Evolutionary conservation across 2,888 invertebrate genomes (phyloP), one percentile per base, ranked within the genome.

Genomic region (Tetragonisca angustula): DNA sequence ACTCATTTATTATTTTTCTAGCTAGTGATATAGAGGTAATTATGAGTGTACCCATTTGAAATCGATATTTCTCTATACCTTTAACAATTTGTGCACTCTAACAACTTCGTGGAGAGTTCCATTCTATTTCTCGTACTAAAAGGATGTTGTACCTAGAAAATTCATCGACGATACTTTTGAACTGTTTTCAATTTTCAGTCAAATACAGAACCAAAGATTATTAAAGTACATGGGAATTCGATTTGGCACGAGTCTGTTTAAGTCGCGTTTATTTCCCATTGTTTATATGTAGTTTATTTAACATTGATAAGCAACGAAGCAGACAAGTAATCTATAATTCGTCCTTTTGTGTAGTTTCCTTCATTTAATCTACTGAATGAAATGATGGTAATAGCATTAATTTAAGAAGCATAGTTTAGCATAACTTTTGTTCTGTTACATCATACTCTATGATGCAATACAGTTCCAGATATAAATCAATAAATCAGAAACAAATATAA

Each of bases 11-110:
- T 92, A 90, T 90, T 92, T 92, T 87, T 92, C 86, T 93, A 92
- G 90, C 91, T 93, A 92, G 92, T 91, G 89, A 87, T 89, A 89
- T 91, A 86, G 92, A 94, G 94, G 94, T 94, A 94, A 94, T 89
- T 94, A 94, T 94, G 84, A 88, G 75, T 83, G 74, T 65, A 59
- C 76, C 78, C 74, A 27, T 76, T 71, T 59, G 32, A 61, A 36
- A 43, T 72, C 52, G 17, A 52, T 21, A 61, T 68, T 69, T 50
- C 61, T 65, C 15, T 17, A n/a, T 68, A 59, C 19, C 21, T 69
- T 11, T 77, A 78, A 78, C 62, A 56, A 54, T 67, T 24, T 32
- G 21, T 56, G 27, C 52, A 54, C 2, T 61, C 52, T 73, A 21
- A 64, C 61, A 27, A 54, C 21, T 27, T 21, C 52, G 62, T 71